Conservation (phyloP, 2,888 invertebrate genomes). For the Cerceris ruficornis region DNA sequence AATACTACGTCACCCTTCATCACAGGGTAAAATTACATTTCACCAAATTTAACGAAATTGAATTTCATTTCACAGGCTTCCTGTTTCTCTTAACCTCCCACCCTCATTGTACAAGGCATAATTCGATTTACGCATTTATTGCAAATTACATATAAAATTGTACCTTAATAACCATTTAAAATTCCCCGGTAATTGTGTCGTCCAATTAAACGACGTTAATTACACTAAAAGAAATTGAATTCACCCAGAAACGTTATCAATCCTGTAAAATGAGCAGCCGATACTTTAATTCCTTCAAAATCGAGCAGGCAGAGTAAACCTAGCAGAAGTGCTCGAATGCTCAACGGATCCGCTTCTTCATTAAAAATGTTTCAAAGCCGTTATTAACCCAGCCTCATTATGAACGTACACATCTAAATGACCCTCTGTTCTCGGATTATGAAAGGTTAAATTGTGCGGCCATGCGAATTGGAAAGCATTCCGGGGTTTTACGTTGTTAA, state of each 20-base stretch:
- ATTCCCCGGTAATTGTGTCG: not conserved
- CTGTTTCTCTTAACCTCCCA: no score
- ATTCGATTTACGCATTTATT: no score
- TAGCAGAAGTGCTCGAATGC: not conserved
- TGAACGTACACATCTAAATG: not conserved
- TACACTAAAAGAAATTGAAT: not conserved
- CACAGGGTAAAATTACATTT: no score
- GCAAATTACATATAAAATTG: not conserved
- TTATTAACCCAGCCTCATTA: conserved; percentile 2
- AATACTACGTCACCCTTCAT: no score
- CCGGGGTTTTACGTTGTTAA: not conserved
- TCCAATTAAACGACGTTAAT: not conserved
- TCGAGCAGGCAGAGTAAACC: not conserved
- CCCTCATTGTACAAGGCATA: no score
- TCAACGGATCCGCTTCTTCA: not conserved
- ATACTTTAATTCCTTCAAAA: not conserved
- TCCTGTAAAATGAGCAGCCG: not conserved
- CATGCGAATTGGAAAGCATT: not conserved
- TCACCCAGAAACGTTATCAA: not conserved
- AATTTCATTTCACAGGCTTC: no score
- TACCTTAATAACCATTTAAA: not conserved
- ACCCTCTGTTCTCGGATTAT: not conserved
- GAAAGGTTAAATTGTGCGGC: not conserved
- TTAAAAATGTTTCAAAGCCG: conserved; percentile 1
- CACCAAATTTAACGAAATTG: no score